Evolutionary conservation across 2,113 vertebrate species (phyloP).

Genomic region (Rousettus leschenaultii): DNA sequence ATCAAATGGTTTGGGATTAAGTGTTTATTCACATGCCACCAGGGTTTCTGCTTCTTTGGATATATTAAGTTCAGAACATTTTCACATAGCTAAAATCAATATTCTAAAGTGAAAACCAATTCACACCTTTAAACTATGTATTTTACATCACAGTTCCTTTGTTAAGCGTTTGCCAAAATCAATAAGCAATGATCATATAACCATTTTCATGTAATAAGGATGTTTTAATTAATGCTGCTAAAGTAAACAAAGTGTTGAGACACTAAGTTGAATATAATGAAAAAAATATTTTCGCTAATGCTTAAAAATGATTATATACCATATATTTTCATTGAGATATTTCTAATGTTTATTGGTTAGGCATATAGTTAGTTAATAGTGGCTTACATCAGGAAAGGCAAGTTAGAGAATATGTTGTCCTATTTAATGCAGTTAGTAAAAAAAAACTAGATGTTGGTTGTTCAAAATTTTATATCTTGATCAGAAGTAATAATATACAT

Average conservation of each 20-base stretch:
- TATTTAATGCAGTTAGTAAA: background rate
- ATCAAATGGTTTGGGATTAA: background rate
- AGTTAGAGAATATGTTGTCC: background rate
- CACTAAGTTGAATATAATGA: background rate
- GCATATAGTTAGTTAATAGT: background rate
- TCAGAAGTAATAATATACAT: background rate
- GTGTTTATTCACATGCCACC: background rate
- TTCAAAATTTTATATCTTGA: conserved; percentile 14
- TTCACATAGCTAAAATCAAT: conserved; percentile 20
- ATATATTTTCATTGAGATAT: background rate
- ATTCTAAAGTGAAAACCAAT: conserved; percentile 17
- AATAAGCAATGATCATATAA: background rate
- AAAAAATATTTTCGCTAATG: background rate
- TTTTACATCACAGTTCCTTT: conserved; percentile 5
- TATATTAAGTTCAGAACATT: background rate
- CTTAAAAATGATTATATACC: background rate
- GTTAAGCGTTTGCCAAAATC: background rate
- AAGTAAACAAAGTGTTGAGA: background rate
- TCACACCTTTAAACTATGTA: background rate
- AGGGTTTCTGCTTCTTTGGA: background rate
- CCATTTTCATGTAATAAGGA: background rate
- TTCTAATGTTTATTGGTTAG: background rate
- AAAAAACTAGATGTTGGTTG: background rate
- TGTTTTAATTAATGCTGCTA: background rate
- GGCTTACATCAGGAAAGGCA: background rate